Base-by-base conservation (phyloP, 2,888 invertebrate genomes). In the Sinodicranocentrus sp. region DNA sequence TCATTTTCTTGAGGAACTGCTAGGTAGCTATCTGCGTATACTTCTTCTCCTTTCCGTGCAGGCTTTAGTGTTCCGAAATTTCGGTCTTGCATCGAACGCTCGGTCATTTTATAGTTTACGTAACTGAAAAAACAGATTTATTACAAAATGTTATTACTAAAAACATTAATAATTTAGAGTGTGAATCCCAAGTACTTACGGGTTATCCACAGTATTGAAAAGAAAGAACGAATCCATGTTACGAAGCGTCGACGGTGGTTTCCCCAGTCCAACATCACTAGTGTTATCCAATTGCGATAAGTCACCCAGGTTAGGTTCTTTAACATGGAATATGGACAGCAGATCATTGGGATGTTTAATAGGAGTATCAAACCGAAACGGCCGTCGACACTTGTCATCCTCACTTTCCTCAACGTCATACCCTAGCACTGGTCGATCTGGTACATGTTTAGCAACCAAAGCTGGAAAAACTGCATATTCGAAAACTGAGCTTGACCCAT, bases 141-240 rank as follows among this genome's bases (percentile, higher is more conserved):
- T 57, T 23, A 25, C 61, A 61, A 61, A 61, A 15, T n/a, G n/a
- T 17, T n/a, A 52, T 52, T 6, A n/a, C 8, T n/a, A 54, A 21
- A 59, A 25, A 6, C 59, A 33, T 33, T 33, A 33, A 33, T n/a
- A 33, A 33, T 33, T 33, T 10, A 33, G 10, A 3, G 33, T 6
- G 33, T n/a, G 10, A 33, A 33, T 10, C 33, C 33, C 33, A 33
- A 33, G 33, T 15, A 44, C 86, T 84, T 82, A 88, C 88, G 88
- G 88, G 63, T 89, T 89, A 43, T 88, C 87, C 2, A 84, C 77
- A n/a, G 87, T 85, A 52, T 88, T 88, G 63, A 89, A 89, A 0
- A 88, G 63, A 19, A 88, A 85, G 70, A 88, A 89, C 0, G 89
- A 89, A 43, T 89, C 88, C 52, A 87, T 82, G 3, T 77, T 82